Evolutionary conservation across 2,888 invertebrate species (phyloP).

Genomic region (Clostera curtula): DNA sequence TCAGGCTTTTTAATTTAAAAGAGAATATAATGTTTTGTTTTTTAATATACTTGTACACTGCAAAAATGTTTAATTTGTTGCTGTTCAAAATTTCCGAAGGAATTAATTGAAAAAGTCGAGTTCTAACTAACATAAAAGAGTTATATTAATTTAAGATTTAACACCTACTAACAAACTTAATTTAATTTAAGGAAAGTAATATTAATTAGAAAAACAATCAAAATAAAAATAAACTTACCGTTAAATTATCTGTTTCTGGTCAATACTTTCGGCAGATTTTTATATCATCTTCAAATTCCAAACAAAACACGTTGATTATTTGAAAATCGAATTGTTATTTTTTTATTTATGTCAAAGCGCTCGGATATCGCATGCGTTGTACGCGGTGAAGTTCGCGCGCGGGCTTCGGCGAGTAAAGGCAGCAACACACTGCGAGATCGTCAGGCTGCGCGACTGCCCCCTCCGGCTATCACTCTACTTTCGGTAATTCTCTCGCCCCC

Average conservation of each 20-base stretch:
- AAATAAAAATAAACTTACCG: conserved; percentile 33
- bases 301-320: conserved; percentile 25
- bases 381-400: conserved; percentile 33
- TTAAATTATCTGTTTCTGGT: conserved; percentile 19
- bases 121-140: too few species aligned
- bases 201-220: conserved; percentile 5
- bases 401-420: conserved; percentile 50
- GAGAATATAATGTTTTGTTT: too few species aligned
- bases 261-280: conserved; percentile 28
- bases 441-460: conserved; percentile 47
- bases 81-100: too few species aligned
- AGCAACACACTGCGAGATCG: conserved; percentile 53
- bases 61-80: too few species aligned
- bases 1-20: too few species aligned
- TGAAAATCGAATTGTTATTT: conserved; percentile 22
- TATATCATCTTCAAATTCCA: conserved; percentile 28
- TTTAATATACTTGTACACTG: too few species aligned
- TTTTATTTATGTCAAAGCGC: conserved; percentile 19
- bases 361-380: conserved; percentile 24
- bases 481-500: conserved; percentile 60
- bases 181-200: too few species aligned
- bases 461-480: conserved; percentile 65
- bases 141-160: too few species aligned
- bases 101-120: too few species aligned
- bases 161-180: too few species aligned